A percentile compares a stretch with the other conserved stretches of the same genome.
phyloP scores from a whole-genome alignment of 2,888 invertebrate species.

The Gasteruption jaculator region DNA sequence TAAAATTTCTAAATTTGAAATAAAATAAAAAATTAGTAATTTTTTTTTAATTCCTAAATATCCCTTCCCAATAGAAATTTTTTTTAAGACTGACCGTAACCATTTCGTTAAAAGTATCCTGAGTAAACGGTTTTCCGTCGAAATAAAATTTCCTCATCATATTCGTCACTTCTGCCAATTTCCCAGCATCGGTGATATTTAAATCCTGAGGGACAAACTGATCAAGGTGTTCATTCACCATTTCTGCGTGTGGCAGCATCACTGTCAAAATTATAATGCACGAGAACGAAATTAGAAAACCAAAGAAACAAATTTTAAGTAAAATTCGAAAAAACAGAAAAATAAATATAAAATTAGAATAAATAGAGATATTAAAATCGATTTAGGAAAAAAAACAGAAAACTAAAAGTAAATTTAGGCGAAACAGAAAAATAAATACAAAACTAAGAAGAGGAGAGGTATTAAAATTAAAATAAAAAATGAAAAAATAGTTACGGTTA shows the following conservation, averaged over 20 bases:
- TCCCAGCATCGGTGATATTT: slow-evolving; percentile 36
- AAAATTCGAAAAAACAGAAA: slow-evolving; percentile 1
- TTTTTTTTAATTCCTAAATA: slow-evolving; percentile 9
- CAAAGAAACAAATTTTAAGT: slow-evolving; percentile 6
- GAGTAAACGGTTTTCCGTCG: slow-evolving; percentile 34
- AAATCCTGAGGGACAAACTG: slow-evolving; percentile 37
- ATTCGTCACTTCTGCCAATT: slow-evolving; percentile 28
- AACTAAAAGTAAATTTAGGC: slow-evolving; percentile 4
- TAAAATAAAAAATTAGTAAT: too few species aligned
- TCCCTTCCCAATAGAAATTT: slow-evolving; percentile 2
- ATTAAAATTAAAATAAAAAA: background rate
- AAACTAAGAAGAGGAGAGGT: background rate
- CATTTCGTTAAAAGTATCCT: slow-evolving; percentile 26
- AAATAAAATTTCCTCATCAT: slow-evolving; percentile 38
- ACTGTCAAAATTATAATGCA: slow-evolving; percentile 20
- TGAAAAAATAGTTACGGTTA: slow-evolving; percentile 25
- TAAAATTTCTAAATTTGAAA: too few species aligned
- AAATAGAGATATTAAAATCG: too few species aligned
- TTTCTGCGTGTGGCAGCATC: slow-evolving; percentile 29
- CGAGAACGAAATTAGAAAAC: background rate
- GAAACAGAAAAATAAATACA: too few species aligned
- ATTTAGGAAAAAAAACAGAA: slow-evolving; percentile 3
- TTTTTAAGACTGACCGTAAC: too few species aligned
- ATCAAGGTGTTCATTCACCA: slow-evolving; percentile 38
- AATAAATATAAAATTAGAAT: too few species aligned